phyloP scores from a whole-genome alignment of 1,140 invertebrate genomes.

The Microvelia longipes region DNA sequence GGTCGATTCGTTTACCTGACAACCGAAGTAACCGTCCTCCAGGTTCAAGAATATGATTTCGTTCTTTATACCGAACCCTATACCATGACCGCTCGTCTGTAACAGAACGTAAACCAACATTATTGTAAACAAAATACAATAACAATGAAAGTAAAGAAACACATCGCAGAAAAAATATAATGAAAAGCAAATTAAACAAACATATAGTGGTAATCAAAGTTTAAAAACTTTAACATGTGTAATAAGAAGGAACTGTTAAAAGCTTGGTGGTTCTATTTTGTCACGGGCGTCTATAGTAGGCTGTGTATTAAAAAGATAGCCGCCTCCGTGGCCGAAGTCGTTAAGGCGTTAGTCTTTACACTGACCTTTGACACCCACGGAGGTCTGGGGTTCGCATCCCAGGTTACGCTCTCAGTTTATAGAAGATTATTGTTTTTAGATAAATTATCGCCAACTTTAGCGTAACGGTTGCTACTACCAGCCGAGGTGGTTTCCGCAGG shows the following conservation, averaged over 20 bases:
- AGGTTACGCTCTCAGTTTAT: too few species aligned
- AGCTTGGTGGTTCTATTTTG: neutral
- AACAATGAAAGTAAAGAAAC: neutral
- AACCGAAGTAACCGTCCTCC: slow-evolving; percentile 92
- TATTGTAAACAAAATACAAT: neutral
- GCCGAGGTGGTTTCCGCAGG: too few species aligned
- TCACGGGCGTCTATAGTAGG: too few species aligned
- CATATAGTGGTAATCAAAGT: neutral
- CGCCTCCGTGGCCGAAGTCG: too few species aligned
- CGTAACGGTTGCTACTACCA: too few species aligned
- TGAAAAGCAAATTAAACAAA: neutral
- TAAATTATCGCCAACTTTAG: too few species aligned
- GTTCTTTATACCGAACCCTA: slow-evolving; percentile 63
- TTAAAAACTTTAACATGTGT: neutral
- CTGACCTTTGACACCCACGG: too few species aligned
- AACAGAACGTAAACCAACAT: slow-evolving; percentile 27
- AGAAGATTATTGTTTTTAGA: too few species aligned
- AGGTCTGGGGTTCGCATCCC: too few species aligned
- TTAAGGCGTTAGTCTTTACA: too few species aligned
- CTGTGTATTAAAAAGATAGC: too few species aligned
- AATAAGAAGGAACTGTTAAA: neutral
- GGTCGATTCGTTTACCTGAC: slow-evolving; percentile 89
- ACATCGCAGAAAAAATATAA: neutral
- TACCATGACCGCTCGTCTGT: slow-evolving; percentile 57
- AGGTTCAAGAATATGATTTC: slow-evolving; percentile 93